Percentiles rank a stretch among this genome's conserved stretches.
Conservation (phyloP, 2,888 invertebrate species). For the Philhelius pedissequus region DNA sequence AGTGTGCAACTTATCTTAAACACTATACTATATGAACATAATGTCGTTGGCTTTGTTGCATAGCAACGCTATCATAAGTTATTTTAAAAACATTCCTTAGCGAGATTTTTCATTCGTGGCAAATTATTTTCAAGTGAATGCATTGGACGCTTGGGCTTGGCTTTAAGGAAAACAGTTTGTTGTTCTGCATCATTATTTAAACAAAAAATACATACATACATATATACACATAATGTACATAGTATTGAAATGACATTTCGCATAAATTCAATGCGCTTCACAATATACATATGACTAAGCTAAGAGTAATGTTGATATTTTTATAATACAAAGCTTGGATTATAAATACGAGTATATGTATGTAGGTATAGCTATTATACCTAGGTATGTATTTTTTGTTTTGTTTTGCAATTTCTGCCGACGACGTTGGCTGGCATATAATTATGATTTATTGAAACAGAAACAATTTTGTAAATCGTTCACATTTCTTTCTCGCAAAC, state of each 20-base stretch:
- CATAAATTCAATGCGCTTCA: background rate
- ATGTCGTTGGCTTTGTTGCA: background rate
- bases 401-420: no score
- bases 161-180: background rate
- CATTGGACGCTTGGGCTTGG: background rate
- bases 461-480: no score
- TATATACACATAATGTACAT: no score
- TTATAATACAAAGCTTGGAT: constrained; percentile 1
- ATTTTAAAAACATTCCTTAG: background rate
- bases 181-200: background rate
- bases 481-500: no score
- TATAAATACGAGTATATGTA: no score
- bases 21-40: no score
- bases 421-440: no score
- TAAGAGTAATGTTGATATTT: background rate
- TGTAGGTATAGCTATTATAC: no score
- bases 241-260: constrained; percentile 38
- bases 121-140: constrained; percentile 13
- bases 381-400: no score
- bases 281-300: background rate
- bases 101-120: constrained; percentile 7
- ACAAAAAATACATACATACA: no score
- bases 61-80: background rate
- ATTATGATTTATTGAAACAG: no score
- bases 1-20: no score